Percentiles rank a stretch among this genome's conserved stretches.
These are phyloP conservation scores for Gallinago jamesoni DNA, from an alignment of 2,113 vertebrate species.

Conservation along the genomic window DNA sequence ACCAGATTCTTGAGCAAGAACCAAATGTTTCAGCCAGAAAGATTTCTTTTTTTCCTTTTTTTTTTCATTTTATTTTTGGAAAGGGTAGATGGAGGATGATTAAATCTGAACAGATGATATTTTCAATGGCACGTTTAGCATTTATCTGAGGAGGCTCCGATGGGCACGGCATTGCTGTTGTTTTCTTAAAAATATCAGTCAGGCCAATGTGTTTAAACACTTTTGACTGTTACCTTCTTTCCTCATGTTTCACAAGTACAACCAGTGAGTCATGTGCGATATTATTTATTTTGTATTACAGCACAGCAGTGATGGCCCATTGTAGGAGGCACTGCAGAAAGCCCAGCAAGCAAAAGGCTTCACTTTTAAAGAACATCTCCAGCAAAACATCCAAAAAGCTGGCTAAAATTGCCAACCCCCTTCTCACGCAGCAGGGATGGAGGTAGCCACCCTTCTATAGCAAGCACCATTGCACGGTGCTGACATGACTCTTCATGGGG, in stretches of 20 bases:
- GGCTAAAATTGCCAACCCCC: not conserved
- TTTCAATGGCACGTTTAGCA: constrained; percentile 33
- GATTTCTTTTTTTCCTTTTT: not conserved
- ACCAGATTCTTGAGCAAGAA: constrained; percentile 66
- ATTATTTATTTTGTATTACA: constrained; percentile 11
- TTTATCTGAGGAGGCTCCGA: not conserved
- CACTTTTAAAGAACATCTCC: not conserved
- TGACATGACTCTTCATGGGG: accelerated
- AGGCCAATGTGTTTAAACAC: not conserved
- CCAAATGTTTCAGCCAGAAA: constrained; percentile 63
- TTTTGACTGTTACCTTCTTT: constrained; percentile 6
- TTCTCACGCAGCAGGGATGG: not conserved
- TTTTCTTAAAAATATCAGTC: not conserved
- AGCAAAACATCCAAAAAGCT: not conserved
- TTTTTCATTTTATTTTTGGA: constrained; percentile 20
- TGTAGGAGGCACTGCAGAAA: not conserved
- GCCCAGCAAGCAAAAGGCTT: not conserved
- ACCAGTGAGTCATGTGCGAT: not conserved
- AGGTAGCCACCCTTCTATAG: accelerated
- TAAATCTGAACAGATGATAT: constrained; percentile 21
- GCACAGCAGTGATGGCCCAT: not conserved
- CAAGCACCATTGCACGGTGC: accelerated
- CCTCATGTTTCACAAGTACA: constrained; percentile 28
- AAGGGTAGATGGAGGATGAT: constrained; percentile 26
- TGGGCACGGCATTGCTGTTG: not conserved